These are phyloP conservation scores for Actenoides lindsayi DNA, from an alignment of 2,113 vertebrate genomes.

Conservation along the genomic window DNA sequence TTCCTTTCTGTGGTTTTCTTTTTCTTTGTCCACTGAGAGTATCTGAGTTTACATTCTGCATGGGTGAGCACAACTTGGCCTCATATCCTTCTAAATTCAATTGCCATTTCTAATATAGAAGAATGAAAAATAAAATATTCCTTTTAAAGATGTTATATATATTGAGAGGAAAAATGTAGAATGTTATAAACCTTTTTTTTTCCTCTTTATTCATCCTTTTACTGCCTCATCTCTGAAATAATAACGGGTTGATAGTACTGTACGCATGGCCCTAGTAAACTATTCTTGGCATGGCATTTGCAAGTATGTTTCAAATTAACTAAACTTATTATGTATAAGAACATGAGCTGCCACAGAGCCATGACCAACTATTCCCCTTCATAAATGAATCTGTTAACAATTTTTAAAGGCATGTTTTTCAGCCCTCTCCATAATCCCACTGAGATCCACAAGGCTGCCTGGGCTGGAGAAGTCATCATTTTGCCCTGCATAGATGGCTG, in stretches of 20 bases:
- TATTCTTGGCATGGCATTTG: not conserved
- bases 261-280: not conserved
- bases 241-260: not conserved
- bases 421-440: not conserved
- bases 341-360: not conserved
- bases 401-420: conserved; percentile 13
- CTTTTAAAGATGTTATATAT: not conserved
- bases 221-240: not conserved
- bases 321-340: not conserved
- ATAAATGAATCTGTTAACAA: conserved; percentile 12
- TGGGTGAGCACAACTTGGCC: not conserved
- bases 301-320: conserved; percentile 41
- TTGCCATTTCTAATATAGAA: not conserved
- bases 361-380: not conserved
- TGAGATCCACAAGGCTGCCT: not conserved
- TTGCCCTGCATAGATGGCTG: not conserved
- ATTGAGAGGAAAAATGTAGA: not conserved
- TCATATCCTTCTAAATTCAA: not conserved
- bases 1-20: not conserved
- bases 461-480: not conserved
- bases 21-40: not conserved
- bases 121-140: not conserved
- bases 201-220: not conserved
- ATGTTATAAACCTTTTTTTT: not conserved
- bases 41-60: not conserved